Base-by-base conservation (phyloP, 2,113 vertebrate species). In the Gadus chalcogrammus region DNA sequence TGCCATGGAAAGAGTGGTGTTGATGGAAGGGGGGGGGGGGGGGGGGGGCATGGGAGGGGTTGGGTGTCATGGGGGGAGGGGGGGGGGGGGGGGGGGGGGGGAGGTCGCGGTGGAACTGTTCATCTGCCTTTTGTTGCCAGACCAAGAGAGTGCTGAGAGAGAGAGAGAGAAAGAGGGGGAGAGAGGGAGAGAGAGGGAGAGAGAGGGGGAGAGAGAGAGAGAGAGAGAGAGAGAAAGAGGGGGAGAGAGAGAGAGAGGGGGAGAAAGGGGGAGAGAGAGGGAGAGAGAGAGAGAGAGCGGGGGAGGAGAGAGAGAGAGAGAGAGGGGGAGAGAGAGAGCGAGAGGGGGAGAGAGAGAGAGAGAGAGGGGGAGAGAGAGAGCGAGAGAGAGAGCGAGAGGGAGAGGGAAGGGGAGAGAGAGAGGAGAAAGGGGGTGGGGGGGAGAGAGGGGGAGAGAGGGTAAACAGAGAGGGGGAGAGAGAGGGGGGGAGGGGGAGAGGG, bases 101-200 rank as follows among this genome's bases (percentile, higher is more conserved):
- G 42, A 11, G 42, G 42, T 48, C 31, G 31, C 31, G 13, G 56
- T 28, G 28, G 22, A 17, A 76, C 75, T 83, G 80, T 88, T 80
- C 75, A 69, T 85, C 85, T 86, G 79, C 77, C 70, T 88, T 88
- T 86, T 79, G 84, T 76, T 82, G 84, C 79, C 74, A 77, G 78
- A 71, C 81, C 65, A 27, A 31, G 5, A 1, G 2, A 27, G 20
- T 20, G 56, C 13, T 38, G 61, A 61, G 3, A 61, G 22, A 62
- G n/a, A 28, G 27, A 68, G 71, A 69, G 81, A 71, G 79, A 61
- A 71, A 62, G 22, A 70, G 22, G 70, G 56, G 73, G 65, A 77
- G 65, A 67, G 67, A 65, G 42, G 18, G 18, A 66, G 38, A 22
- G 22, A 62, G n/a, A 22, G 4, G 59, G 63, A 2, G 24, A 48